Conservation (phyloP, 2,888 invertebrate genomes). For the Heliconius aoede region DNA sequence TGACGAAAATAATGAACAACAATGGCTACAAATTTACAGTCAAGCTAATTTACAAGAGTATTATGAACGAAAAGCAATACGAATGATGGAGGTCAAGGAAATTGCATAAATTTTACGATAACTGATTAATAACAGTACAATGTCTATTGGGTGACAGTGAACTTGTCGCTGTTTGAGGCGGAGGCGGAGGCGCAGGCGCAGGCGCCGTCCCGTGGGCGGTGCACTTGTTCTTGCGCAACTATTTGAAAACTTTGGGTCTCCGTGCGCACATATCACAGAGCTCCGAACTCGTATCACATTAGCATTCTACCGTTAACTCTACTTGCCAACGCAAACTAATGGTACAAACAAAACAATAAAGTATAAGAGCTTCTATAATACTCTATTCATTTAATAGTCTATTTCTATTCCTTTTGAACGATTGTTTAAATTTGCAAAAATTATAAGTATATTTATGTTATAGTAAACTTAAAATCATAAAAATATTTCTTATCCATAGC, state of each 20-base stretch:
- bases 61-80: constrained; percentile 35
- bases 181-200: constrained; percentile 51
- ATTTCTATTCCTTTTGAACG: background rate
- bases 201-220: constrained; percentile 61
- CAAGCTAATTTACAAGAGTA: constrained; percentile 37
- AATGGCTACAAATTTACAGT: constrained; percentile 40
- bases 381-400: background rate
- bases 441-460: background rate
- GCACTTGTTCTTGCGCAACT: constrained; percentile 76
- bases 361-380: constrained; percentile 42
- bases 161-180: constrained; percentile 66
- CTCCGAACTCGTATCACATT: constrained; percentile 67
- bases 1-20: constrained; percentile 41
- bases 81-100: constrained; percentile 23
- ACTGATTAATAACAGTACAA: constrained; percentile 20
- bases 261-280: constrained; percentile 62
- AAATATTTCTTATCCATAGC: background rate
- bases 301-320: constrained; percentile 80
- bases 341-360: constrained; percentile 59
- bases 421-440: background rate
- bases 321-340: constrained; percentile 66
- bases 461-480: too few relatives aligned
- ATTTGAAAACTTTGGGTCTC: constrained; percentile 65
- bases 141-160: constrained; percentile 68
- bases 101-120: constrained; percentile 13